Evolutionary conservation across 2,797 vertebrate species (phyloP).

Genomic region (Peromyscus aztecus): DNA sequence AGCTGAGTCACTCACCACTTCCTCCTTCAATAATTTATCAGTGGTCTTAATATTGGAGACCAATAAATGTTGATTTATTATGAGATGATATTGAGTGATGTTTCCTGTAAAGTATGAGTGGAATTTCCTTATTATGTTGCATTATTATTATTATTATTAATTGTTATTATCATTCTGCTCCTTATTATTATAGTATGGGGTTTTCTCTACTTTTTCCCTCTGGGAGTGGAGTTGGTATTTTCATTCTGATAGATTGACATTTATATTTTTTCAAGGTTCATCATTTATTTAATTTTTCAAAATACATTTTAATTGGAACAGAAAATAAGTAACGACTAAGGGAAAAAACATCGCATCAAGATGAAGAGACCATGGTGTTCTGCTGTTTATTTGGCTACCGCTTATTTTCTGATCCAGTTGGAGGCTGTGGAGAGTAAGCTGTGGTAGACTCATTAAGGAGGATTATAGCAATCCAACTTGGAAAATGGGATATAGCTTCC

Average conservation of each 20-base stretch:
- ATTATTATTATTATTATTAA: background rate
- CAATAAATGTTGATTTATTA: background rate
- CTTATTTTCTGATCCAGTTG: constrained; percentile 61
- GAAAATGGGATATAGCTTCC: constrained; percentile 42
- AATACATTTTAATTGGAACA: constrained; percentile 53
- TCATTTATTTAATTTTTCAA: constrained; percentile 68
- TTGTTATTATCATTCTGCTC: background rate
- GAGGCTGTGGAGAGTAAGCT: constrained; percentile 22
- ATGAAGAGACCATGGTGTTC: constrained; percentile 27
- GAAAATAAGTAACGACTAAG: constrained; percentile 40
- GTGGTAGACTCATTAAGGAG: constrained; percentile 82
- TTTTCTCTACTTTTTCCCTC: background rate
- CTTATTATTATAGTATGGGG: background rate
- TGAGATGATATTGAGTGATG: background rate
- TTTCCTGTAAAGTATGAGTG: background rate
- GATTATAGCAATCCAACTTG: constrained; percentile 72
- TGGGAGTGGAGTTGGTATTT: background rate
- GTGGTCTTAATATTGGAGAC: constrained; percentile 23
- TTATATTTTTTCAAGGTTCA: constrained; percentile 37
- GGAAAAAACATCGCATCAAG: background rate
- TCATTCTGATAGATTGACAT: constrained; percentile 12
- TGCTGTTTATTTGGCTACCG: constrained; percentile 17
- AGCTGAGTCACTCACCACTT: background rate
- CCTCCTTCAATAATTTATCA: constrained; percentile 39
- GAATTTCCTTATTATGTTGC: background rate